phyloP scores from a whole-genome alignment of 92 coral and sea anemone genomes.

The Isaurus tuberculatus region DNA sequence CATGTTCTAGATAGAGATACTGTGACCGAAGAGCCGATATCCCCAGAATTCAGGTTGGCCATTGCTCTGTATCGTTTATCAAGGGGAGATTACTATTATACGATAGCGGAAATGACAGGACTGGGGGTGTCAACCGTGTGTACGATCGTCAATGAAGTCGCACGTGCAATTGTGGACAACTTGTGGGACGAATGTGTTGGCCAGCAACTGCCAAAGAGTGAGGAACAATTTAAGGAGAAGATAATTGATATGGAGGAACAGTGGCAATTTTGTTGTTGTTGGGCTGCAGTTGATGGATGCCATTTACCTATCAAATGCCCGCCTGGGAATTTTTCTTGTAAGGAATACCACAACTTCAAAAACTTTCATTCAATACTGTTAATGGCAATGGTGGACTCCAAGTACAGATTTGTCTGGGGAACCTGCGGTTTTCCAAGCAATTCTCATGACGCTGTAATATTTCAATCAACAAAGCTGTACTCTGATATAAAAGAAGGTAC shows the following conservation, averaged over 20 bases:
- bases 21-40: conserved; percentile 58
- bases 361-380: conserved; percentile 58
- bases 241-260: conserved; percentile 54
- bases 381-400: conserved; percentile 69
- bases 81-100: conserved; percentile 67
- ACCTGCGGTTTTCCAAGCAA: conserved; percentile 68
- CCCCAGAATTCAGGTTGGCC: conserved; percentile 62
- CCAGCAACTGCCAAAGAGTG: conserved; percentile 54
- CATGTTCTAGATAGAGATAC: conserved; percentile 54
- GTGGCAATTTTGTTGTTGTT: conserved; percentile 68
- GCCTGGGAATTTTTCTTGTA: conserved; percentile 59
- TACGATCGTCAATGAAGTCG: conserved; percentile 57
- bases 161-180: conserved; percentile 52
- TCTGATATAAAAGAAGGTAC: neutral
- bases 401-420: conserved; percentile 68
- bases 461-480: conserved; percentile 66
- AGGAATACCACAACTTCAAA: conserved; percentile 73
- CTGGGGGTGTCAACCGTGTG: conserved; percentile 54
- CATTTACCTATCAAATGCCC: conserved; percentile 69
- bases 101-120: conserved; percentile 70
- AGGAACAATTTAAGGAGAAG: conserved; percentile 53
- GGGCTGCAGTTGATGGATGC: conserved; percentile 70
- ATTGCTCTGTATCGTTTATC: conserved; percentile 62
- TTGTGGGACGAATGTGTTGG: conserved; percentile 55
- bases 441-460: conserved; percentile 17